Percentiles rank a stretch among this genome's conserved stretches.
phyloP scores from a whole-genome alignment of 2,797 vertebrate species.

The Chrosomus eos region DNA sequence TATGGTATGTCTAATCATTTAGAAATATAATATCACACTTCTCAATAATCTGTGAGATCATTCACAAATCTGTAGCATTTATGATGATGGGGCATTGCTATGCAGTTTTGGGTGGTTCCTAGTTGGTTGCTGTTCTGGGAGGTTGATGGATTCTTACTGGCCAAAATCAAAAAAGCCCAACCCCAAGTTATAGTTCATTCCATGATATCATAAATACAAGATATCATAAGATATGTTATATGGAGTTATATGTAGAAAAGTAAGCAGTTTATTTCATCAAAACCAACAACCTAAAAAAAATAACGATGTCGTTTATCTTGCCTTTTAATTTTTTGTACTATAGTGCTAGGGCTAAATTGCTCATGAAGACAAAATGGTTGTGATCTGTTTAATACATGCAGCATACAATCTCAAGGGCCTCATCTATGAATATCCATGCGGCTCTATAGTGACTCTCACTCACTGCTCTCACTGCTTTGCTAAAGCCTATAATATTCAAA shows the following conservation, averaged over 20 bases:
- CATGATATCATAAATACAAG: neutral
- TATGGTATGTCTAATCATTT: neutral
- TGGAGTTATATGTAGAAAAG: neutral
- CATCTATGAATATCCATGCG: constrained; percentile 9
- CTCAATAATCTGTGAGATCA: neutral
- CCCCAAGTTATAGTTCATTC: neutral
- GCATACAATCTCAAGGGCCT: neutral
- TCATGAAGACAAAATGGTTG: constrained; percentile 3
- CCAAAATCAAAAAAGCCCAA: neutral
- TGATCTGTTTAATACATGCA: neutral
- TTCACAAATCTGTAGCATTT: neutral
- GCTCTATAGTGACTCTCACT: neutral
- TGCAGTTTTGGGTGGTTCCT: neutral
- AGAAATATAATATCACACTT: neutral
- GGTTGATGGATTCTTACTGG: neutral
- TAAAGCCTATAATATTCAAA: constrained; percentile 23
- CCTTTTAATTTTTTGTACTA: constrained; percentile 16
- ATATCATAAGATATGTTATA: neutral
- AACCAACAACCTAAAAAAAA: neutral
- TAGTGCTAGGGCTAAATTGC: neutral
- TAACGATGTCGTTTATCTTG: neutral
- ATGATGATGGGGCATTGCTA: neutral
- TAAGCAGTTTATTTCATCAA: neutral
- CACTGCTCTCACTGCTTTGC: neutral
- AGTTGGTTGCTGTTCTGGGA: neutral